Evolutionary conservation across 2,113 vertebrate species (phyloP), one percentile per base, ranked within the genome.

Genomic region (Festucalex cinctus): DNA sequence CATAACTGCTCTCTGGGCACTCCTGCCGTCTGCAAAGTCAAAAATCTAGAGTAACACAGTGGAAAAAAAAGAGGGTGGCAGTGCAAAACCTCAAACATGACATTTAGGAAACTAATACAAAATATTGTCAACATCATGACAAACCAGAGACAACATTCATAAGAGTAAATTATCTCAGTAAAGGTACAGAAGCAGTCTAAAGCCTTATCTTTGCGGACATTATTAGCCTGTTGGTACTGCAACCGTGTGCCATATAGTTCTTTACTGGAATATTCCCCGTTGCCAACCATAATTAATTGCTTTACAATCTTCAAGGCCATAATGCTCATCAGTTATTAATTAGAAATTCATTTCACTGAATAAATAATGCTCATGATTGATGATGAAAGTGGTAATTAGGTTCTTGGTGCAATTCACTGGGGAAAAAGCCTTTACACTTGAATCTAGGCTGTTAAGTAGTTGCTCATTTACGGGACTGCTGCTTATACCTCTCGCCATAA

Each of bases 321-420:
- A 96, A 98, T 94, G 95, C 94, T 96, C 95, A 98, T 99, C 95
- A 98, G 97, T 98, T 98, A 98, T 98, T 98, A 99, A 99, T 98
- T 98, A 98, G 94, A 94, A 98, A 96, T 97, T 96, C 94, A 94
- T 95, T 97, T 96, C 92, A 89, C 94, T 96, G 95, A 97, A 98
- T 98, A 98, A 99, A 98, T 98, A 98, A 95, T 94, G 93, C 93
- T 96, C 92, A 95, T 96, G 96, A 99, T 99, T 96, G 94, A 98
- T 98, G 95, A 95, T 95, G 91, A 93, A 95, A 95, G 93, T 96
- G 95, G 93, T 96, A 98, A 98, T 97, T 97, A 95, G 95, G 92
- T 94, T 94, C 93, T 93, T 84, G 91, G 91, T 93, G 92, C 90
- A 86, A 91, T 90, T 82, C 96, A 93, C 92, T 59, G 69, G 95